phyloP scores from a whole-genome alignment of 2,888 invertebrate genomes.

The Ceriagrion tenellum region DNA sequence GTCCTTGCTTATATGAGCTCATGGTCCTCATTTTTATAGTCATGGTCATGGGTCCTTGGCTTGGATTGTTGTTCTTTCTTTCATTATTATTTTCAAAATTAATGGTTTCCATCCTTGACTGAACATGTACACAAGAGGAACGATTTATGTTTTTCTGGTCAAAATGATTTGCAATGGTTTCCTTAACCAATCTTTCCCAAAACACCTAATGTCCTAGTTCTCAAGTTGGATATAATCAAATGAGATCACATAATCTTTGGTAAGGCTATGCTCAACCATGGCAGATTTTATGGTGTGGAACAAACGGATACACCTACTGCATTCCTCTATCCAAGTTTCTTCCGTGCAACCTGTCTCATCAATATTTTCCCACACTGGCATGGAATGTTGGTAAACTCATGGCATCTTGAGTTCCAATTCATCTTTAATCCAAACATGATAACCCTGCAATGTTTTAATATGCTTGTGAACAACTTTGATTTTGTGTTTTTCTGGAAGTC shows the following conservation, averaged over 20 bases:
- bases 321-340: not conserved
- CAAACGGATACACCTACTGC: not conserved
- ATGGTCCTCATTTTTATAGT: too few species aligned
- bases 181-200: too few species aligned
- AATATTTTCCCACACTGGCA: not conserved
- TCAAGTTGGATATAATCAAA: not conserved
- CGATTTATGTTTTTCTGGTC: too few species aligned
- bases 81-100: too few species aligned
- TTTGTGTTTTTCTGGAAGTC: not conserved
- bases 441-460: not conserved
- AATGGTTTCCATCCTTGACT: too few species aligned
- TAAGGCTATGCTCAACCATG: not conserved
- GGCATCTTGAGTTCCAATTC: not conserved
- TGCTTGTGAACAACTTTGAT: not conserved
- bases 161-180: too few species aligned
- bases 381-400: not conserved
- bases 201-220: too few species aligned
- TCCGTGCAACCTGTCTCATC: not conserved
- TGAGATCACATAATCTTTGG: not conserved
- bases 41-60: too few species aligned
- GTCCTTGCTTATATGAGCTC: too few species aligned
- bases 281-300: not conserved
- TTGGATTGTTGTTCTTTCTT: too few species aligned
- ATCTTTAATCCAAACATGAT: not conserved
- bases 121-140: too few species aligned